A percentile compares a stretch with the other conserved stretches of the same genome.
phyloP scores from a whole-genome alignment of 2,888 invertebrate species.

The Crepidodera aurea region DNA sequence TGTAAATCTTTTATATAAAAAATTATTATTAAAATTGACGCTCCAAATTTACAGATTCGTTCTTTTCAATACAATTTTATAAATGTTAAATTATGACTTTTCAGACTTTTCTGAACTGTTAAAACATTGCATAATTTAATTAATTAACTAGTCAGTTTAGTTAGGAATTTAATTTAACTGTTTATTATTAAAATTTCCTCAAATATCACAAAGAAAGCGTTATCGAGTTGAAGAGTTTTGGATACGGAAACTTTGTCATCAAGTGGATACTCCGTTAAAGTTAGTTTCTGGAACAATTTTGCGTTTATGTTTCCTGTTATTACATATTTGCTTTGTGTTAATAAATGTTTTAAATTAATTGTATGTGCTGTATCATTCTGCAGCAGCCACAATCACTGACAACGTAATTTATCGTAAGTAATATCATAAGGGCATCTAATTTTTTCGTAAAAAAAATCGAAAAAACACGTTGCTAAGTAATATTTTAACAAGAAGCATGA shows the following conservation, averaged over 20 bases:
- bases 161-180: neutral
- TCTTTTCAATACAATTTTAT: too few species aligned
- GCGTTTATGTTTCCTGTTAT: neutral
- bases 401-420: too few species aligned
- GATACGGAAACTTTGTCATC: conserved; percentile 6
- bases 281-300: conserved; percentile 1
- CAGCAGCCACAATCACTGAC: too few species aligned
- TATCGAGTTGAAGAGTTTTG: neutral
- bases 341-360: neutral
- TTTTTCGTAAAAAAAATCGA: too few species aligned
- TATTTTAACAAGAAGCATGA: too few species aligned
- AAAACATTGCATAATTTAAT: too few species aligned
- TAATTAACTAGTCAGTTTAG: neutral
- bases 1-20: too few species aligned
- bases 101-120: neutral
- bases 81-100: too few species aligned
- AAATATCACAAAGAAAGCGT: neutral
- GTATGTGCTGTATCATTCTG: neutral
- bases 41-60: too few species aligned
- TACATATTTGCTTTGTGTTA: conserved; percentile 1
- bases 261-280: neutral
- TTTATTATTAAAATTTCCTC: neutral
- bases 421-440: too few species aligned
- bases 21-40: too few species aligned
- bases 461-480: too few species aligned